Evolutionary conservation across 2,888 invertebrate genomes (phyloP).

Genomic region (Caenorhabditis imperialis): DNA sequence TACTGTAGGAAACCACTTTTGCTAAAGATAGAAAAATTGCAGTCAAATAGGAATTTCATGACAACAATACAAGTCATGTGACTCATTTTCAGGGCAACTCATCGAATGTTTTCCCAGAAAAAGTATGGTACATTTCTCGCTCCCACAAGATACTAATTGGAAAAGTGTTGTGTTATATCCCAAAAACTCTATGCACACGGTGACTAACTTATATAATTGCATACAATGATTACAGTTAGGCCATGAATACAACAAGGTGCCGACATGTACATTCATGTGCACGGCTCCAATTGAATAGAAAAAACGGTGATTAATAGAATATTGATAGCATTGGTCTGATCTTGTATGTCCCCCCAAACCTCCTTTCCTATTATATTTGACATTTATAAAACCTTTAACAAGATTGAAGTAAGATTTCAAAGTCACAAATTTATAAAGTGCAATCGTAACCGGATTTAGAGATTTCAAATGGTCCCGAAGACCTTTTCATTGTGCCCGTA

Average conservation of each 20-base stretch:
- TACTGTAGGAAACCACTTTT: constrained; percentile 3
- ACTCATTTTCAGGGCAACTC: constrained; percentile 39
- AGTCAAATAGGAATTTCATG: constrained; percentile 6
- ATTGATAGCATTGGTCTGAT: no score
- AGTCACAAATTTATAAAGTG: no score
- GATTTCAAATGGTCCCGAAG: constrained; percentile 10
- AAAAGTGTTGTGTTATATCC: no score
- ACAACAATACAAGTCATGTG: constrained; percentile 31
- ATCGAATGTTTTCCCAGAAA: constrained; percentile 11
- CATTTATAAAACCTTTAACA: no score
- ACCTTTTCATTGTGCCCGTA: constrained; percentile 24
- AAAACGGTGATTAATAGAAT: constrained; percentile 25
- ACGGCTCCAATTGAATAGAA: no score
- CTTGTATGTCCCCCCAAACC: no score
- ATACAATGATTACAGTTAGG: constrained; percentile 44
- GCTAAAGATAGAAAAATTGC: not conserved
- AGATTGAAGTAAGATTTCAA: no score
- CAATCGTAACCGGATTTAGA: constrained; percentile 9
- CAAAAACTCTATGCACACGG: constrained; percentile 22
- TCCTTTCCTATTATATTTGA: no score
- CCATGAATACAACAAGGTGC: constrained; percentile 39
- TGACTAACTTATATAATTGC: constrained; percentile 52
- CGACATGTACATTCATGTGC: constrained; percentile 38
- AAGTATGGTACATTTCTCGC: no score
- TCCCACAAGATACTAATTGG: no score